Evolutionary conservation across 2,797 vertebrate genomes (phyloP), one percentile per base, ranked within the genome.

Genomic region (Euthynnus affinis): DNA sequence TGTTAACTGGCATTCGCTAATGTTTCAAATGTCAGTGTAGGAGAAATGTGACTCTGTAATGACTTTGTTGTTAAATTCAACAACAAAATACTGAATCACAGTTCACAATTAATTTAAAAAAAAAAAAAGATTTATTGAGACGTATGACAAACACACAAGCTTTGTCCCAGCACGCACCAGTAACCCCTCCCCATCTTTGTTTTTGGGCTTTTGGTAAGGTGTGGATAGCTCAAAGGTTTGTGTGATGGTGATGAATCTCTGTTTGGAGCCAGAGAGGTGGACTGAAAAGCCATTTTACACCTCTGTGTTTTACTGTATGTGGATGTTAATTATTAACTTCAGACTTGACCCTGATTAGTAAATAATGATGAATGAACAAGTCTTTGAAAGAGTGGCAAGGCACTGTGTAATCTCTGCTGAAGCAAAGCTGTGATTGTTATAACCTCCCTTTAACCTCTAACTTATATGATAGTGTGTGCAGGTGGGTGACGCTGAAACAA

Each of bases 361-460:
- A 58, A 59, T 52, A n/a, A 14, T n/a, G 10, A 2, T 5, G 17
- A 32, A 44, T 42, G 3, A 37, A 5, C 46, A 10, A 20, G 2
- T 74, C 9, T 7, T 53, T 55, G 7, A 44, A 51, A 32, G 44
- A 29, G 27, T 32, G 49, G 4, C 34, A 55, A 23, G 37, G 48
- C 23, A 56, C 20, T 48, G 18, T 61, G 62, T 56, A n/a, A 3
- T 61, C 34, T 75, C 22, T 55, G 23, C 12, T 0, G 0, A 62
- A 42, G 32, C 29, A 51, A 49, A 29, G 18, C 32, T 70, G 42
- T 0, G 9, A 23, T 46, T 37, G 65, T 55, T 63, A 9, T 8
- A 40, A 40, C 8, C 12, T 22, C 71, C 10, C 15, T 32, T 69
- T 51, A 80, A 52, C 37, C 42, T 59, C 18, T 44, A 55, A 76